Evolutionary conservation across 2,113 vertebrate genomes (phyloP), one percentile per base, ranked within the genome.

Genomic region (Embiotoca jacksoni): DNA sequence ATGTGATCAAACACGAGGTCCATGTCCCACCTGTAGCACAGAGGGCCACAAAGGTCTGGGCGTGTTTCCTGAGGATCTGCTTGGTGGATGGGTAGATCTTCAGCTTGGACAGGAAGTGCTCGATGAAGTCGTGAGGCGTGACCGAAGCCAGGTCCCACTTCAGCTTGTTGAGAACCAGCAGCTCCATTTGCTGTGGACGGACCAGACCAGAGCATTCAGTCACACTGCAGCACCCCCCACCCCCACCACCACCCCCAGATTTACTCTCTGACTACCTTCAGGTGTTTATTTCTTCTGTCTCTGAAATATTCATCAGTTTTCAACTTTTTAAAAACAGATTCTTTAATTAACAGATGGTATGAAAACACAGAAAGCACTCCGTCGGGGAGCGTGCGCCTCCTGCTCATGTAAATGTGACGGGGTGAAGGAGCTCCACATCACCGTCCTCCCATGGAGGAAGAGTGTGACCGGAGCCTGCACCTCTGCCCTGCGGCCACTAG

Each of bases 121-220:
- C 97, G 52, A 99, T 98, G 96, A 99, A 99, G 85, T 98, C 98
- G 53, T 99, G 97, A 49, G 98, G 97, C 5, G 97, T 99, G 91
- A 96, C 96, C 47, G 98, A 97, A 0, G 98, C 98, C 94, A 99
- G 94, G 86, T 99, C 97, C 98, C 98, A 99, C 92, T 99, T 99
- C 91, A 99, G 95, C 84, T 98, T 99, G 95, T 96, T 99, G 88
- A 99, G 95, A 89, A 97, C 95, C 67, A 98, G 93, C 88, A 99
- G 93, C 93, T 99, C 98, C 97, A 98, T 99, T 94, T 98, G 96
- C 98, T 99, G 94, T 78, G 88, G 88, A 89, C 10, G 83, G 88
- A 90, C 78, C 49, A 92, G 79, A 92, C 6, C 64, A 78, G 59
- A 86, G 16, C 13, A 50, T 59, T 82, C 60, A 88, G 16, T 72